These are phyloP conservation scores for Gymnoscopelus microlampas DNA, from an alignment of 2,797 vertebrate genomes.

Conservation along the genomic window DNA sequence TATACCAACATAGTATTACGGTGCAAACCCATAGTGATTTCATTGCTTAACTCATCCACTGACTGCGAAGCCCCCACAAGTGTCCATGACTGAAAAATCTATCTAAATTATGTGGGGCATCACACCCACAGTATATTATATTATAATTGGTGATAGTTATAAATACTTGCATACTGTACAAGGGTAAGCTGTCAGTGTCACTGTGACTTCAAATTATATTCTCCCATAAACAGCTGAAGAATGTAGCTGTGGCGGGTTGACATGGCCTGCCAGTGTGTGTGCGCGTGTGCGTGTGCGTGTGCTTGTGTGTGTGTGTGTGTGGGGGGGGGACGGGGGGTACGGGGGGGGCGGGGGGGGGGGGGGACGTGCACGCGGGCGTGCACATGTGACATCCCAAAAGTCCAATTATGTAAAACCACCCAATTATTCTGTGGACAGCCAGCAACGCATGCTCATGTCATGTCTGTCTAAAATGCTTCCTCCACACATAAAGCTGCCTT, in stretches of 20 bases:
- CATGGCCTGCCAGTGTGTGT: background rate
- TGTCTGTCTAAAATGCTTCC: background rate
- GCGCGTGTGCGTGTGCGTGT: constrained; percentile 5
- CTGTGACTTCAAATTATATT: background rate
- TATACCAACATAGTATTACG: too few relatives aligned
- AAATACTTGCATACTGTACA: background rate
- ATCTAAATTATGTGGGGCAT: too few relatives aligned
- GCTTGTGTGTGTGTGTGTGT: background rate
- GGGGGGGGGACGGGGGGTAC: too few relatives aligned
- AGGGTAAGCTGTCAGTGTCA: background rate
- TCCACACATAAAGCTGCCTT: too few relatives aligned
- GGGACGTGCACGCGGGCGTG: background rate
- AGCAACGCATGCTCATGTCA: background rate
- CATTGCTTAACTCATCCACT: too few relatives aligned
- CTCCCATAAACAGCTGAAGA: background rate
- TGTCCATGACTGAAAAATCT: too few relatives aligned
- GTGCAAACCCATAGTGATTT: too few relatives aligned
- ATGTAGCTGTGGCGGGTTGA: background rate
- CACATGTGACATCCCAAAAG: background rate
- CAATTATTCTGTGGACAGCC: background rate
- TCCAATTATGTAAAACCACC: background rate
- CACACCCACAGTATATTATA: background rate
- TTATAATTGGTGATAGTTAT: background rate
- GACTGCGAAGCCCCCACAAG: too few relatives aligned
- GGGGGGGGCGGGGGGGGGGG: too few relatives aligned